Base-by-base conservation (phyloP, 2,113 vertebrate genomes). In the Apistogramma diplotaenia region DNA sequence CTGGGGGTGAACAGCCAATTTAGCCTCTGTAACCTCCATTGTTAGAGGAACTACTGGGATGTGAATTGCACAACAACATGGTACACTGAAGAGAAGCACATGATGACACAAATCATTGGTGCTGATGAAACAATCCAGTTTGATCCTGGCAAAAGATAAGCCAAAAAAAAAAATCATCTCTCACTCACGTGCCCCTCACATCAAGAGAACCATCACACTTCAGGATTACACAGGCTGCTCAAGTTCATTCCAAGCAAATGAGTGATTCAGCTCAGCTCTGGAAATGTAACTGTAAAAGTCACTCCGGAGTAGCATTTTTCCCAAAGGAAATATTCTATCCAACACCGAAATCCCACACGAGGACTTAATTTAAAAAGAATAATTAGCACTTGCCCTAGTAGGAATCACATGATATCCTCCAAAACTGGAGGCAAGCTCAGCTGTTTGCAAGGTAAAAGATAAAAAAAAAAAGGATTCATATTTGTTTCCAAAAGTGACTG, bases 341-440 rank as follows among this genome's bases (percentile, higher is more conserved):
- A 56, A 71, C 49, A 57, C 37, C 43, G 71, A 74, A 89, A 85
- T 82, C 74, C 76, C 53, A 75, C 25, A 33, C 10, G 61, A 81
- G 85, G 31, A 86, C 82, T 87, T 89, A 75, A 85, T 86, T 74
- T 13, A 15, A 67, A 79, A 77, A 87, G 54, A 77, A 56, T 78
- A 75, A 84, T 82, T 89, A 82, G 61, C 57, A 19, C 25, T 16
- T 73, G 16, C 29, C 78, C 80, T 60, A 25, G 27, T 80, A 80
- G 55, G 60, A 82, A 16, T 84, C 75, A 60, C 37, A 61, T 27
- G 5, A 59, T 0, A 59, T n/a, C 46, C 37, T 58, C 19, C 15
- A 33, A 21, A 65, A 75, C 46, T 25, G 2, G 62, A 27, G 56
- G 57, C 33, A 57, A 60, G 58, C 4, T 19, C 72, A 73, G 74